A percentile compares a stretch with the other conserved stretches of the same genome.
These are phyloP conservation scores for Hoplostethus mediterraneus DNA, from an alignment of 2,797 vertebrate genomes.

Conservation along the genomic window DNA sequence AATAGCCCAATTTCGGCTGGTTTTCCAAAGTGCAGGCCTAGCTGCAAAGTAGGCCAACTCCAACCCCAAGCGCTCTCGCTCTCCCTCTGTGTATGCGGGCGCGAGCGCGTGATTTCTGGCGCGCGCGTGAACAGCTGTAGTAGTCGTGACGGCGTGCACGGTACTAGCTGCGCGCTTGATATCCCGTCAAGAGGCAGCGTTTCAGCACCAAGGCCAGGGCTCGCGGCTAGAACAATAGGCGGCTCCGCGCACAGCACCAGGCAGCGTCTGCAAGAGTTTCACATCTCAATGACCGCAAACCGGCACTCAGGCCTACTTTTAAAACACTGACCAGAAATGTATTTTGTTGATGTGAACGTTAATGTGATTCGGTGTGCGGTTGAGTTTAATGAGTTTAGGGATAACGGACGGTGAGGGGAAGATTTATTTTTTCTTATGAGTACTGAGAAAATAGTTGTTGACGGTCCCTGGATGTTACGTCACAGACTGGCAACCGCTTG, in stretches of 20 bases:
- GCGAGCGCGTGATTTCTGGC: slow-evolving; percentile 46
- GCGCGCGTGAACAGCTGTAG: slow-evolving; percentile 76
- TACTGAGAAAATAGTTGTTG: slow-evolving; percentile 7
- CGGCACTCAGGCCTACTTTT: not conserved
- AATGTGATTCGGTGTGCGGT: not conserved
- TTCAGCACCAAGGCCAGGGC: slow-evolving; percentile 89
- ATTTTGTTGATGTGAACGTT: rapidly evolving
- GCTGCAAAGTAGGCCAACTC: slow-evolving; percentile 78
- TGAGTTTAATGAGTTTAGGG: rapidly evolving
- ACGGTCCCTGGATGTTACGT: slow-evolving; percentile 75
- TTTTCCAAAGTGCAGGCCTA: slow-evolving; percentile 45
- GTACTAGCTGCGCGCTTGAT: slow-evolving; percentile 61
- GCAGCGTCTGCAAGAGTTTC: slow-evolving; percentile 52
- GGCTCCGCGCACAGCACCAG: slow-evolving; percentile 70
- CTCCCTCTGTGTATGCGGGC: slow-evolving; percentile 33
- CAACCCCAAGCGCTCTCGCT: slow-evolving; percentile 58
- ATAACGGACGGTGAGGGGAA: rapidly evolving
- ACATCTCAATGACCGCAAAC: not conserved
- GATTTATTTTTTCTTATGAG: slow-evolving; percentile 1
- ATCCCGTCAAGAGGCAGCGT: slow-evolving; percentile 56
- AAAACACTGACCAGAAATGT: not conserved
- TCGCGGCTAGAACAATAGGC: slow-evolving; percentile 85
- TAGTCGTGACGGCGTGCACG: slow-evolving; percentile 77
- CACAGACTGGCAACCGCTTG: slow-evolving; percentile 69
- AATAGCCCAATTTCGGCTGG: slow-evolving; percentile 34